phyloP scores from a whole-genome alignment of 2,113 vertebrate species.

The Clinocottus analis region DNA sequence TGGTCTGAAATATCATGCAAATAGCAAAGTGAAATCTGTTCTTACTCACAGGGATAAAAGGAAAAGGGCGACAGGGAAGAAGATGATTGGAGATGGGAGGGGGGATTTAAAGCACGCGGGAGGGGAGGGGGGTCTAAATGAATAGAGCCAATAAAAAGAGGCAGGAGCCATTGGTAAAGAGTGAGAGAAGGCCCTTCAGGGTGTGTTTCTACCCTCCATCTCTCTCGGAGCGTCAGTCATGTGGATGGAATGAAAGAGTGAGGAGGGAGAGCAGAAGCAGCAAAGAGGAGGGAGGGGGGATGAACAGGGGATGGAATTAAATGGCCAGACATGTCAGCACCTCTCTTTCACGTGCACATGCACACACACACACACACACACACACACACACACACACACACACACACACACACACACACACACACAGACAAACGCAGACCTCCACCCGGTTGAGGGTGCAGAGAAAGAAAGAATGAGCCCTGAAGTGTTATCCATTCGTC shows the following conservation, averaged over 20 bases:
- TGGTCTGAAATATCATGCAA: constrained; percentile 51
- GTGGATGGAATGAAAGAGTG: constrained; percentile 32
- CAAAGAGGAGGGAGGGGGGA: constrained; percentile 23
- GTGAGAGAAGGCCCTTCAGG: constrained; percentile 30
- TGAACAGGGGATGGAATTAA: constrained; percentile 56
- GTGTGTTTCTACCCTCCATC: constrained; percentile 15
- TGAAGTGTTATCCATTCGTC: constrained; percentile 65
- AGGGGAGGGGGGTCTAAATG: constrained; percentile 45
- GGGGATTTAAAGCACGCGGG: not conserved
- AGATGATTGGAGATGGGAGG: constrained; percentile 4
- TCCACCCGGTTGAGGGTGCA: constrained; percentile 9
- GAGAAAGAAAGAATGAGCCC: constrained; percentile 49
- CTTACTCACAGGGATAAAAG: not conserved
- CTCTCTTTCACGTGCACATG: constrained; percentile 21
- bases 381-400: not conserved
- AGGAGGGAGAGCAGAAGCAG: constrained; percentile 40
- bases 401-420: not conserved
- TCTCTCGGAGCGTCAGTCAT: constrained; percentile 32
- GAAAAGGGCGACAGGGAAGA: not conserved
- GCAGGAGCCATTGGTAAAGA: constrained; percentile 20
- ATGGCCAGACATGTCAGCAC: constrained; percentile 69
- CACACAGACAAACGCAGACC: too few species aligned
- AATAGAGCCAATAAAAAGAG: constrained; percentile 56
- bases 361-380: not conserved
- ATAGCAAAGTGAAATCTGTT: constrained; percentile 42